phyloP scores from a whole-genome alignment of 2,888 invertebrate genomes.

The Nipponacmea schrenckii region DNA sequence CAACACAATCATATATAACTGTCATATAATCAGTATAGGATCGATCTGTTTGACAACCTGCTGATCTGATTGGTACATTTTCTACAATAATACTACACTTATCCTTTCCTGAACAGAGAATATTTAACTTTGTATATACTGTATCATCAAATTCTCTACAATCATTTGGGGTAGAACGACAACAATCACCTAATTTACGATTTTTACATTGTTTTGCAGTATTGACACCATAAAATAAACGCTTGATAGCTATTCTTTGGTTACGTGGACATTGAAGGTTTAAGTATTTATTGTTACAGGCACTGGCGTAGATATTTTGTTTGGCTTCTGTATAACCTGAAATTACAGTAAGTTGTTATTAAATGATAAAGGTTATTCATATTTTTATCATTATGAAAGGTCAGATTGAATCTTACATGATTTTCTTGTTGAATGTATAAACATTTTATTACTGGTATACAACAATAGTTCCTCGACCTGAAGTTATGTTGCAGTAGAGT shows the following conservation, averaged over 20 bases:
- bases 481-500: too few relatives aligned
- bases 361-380: too few relatives aligned
- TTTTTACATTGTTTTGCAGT: constrained; percentile 38
- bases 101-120: constrained; percentile 52
- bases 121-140: constrained; percentile 50
- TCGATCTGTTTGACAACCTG: constrained; percentile 31
- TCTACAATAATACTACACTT: constrained; percentile 46
- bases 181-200: constrained; percentile 42
- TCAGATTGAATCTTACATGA: too few relatives aligned
- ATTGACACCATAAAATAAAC: constrained; percentile 55
- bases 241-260: constrained; percentile 56
- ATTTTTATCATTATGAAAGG: too few relatives aligned
- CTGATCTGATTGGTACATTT: constrained; percentile 33
- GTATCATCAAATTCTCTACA: constrained; percentile 51
- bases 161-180: constrained; percentile 48
- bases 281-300: constrained; percentile 47
- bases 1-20: constrained; percentile 57
- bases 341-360: constrained; percentile 8
- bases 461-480: too few relatives aligned
- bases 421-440: too few relatives aligned
- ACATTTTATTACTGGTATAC: too few relatives aligned
- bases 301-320: constrained; percentile 53
- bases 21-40: constrained; percentile 53
- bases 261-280: constrained; percentile 42
- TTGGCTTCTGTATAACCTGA: constrained; percentile 22